Conservation (phyloP, 2,888 invertebrate genomes). For the Koerneria pararmatus region DNA sequence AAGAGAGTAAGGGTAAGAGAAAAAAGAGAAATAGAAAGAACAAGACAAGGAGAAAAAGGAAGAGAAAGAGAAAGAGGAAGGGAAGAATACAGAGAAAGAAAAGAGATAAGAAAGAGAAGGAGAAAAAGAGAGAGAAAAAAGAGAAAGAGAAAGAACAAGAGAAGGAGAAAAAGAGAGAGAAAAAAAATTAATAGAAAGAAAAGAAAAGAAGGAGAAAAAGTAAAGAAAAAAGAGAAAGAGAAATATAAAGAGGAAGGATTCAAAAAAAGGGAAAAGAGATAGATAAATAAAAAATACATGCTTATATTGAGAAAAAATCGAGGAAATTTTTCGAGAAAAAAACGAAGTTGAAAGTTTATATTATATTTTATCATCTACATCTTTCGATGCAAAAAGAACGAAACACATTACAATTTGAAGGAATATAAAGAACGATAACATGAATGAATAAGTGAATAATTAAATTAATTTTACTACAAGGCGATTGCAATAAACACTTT, state of each 20-base stretch:
- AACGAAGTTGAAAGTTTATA: no score
- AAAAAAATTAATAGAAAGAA: neutral
- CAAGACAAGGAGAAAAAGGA: neutral
- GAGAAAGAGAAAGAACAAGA: neutral
- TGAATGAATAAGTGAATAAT: no score
- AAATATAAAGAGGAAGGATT: neutral
- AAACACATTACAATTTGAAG: no score
- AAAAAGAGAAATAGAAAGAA: neutral
- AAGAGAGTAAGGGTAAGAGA: neutral
- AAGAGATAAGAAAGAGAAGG: neutral
- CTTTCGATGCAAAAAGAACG: no score
- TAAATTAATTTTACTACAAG: no score
- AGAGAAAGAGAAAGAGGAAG: neutral
- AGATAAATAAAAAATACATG: no score
- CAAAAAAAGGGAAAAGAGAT: no score
- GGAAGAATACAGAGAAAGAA: neutral
- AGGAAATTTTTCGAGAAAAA: no score
- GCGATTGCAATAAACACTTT: no score
- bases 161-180: neutral
- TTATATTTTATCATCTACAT: no score
- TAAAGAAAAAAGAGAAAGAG: neutral
- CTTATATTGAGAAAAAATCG: no score
- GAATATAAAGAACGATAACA: no score
- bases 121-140: neutral
- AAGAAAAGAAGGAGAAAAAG: constrained; percentile 1